Evolutionary conservation across 2,113 vertebrate genomes (phyloP).

Genomic region (Misgurnus mizolepis): DNA sequence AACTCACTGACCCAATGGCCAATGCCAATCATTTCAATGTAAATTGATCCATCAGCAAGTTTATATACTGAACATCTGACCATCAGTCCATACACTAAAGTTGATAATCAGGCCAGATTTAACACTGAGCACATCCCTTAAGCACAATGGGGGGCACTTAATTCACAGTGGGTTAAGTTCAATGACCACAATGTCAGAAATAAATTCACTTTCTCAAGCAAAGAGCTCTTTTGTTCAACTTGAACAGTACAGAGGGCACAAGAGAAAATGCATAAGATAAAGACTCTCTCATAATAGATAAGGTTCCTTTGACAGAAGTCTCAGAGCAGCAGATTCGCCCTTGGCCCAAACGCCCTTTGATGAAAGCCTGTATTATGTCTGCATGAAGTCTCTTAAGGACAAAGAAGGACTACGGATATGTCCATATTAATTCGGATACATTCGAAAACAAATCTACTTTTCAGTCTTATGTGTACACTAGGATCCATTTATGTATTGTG

Average conservation of each 20-base stretch:
- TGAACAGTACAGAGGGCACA: conserved; percentile 30
- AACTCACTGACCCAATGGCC: too few relatives aligned
- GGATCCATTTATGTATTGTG: too few relatives aligned
- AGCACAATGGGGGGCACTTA: conserved; percentile 24
- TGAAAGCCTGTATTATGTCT: conserved; percentile 47
- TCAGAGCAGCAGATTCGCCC: conserved; percentile 41
- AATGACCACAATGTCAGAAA: conserved; percentile 39
- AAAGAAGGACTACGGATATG: not conserved
- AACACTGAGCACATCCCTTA: conserved; percentile 16
- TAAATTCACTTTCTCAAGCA: conserved; percentile 34
- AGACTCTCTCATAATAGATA: conserved; percentile 43
- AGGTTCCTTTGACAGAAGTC: conserved; percentile 48
- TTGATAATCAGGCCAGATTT: not conserved
- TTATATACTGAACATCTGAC: not conserved
- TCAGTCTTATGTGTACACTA: too few relatives aligned
- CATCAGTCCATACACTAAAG: not conserved
- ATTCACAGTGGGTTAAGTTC: conserved; percentile 39
- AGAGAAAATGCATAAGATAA: conserved; percentile 41
- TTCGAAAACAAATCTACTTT: too few relatives aligned
- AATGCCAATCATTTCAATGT: not conserved
- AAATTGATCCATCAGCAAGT: not conserved
- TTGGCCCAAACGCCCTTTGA: conserved; percentile 44
- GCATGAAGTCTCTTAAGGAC: conserved; percentile 40
- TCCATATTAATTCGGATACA: too few relatives aligned
- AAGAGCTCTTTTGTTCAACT: conserved; percentile 45